These are phyloP conservation scores for Dynastes hyllus DNA, from an alignment of 2,888 invertebrate species.

Conservation along the genomic window DNA sequence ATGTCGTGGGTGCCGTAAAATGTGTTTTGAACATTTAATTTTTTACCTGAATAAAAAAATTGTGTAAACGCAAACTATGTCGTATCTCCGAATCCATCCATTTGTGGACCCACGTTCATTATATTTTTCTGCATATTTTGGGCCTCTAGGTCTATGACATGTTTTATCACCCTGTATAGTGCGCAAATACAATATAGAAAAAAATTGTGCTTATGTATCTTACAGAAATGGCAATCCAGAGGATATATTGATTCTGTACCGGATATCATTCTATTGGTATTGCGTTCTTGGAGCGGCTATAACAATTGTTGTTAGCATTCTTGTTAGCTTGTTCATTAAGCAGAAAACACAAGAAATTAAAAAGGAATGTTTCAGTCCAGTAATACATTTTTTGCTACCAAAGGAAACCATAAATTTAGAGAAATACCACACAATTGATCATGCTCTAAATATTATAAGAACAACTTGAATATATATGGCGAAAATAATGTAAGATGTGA, in stretches of 20 bases:
- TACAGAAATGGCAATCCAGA: background rate
- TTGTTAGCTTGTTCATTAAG: constrained; percentile 77
- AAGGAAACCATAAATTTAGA: background rate
- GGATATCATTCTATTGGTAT: constrained; percentile 36
- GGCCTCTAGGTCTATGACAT: no score
- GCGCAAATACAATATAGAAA: background rate
- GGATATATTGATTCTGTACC: constrained; percentile 39
- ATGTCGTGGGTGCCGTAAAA: no score
- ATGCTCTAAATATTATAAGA: constrained; percentile 24
- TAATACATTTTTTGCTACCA: constrained; percentile 32
- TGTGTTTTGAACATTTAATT: no score
- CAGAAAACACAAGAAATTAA: constrained; percentile 72
- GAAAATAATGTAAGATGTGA: no score
- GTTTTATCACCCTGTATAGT: no score
- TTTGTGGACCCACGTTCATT: no score
- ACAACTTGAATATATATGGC: no score
- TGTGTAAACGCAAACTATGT: no score
- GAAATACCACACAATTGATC: constrained; percentile 29
- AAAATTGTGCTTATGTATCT: background rate
- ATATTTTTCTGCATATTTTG: no score
- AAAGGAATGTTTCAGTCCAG: constrained; percentile 76
- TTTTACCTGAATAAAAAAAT: no score
- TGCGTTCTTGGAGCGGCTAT: constrained; percentile 8
- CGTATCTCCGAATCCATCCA: no score
- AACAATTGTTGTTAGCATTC: constrained; percentile 68